Base-by-base conservation (phyloP, 53 echinoderm and acorn worm genomes). In the Paelopatides confundens region DNA sequence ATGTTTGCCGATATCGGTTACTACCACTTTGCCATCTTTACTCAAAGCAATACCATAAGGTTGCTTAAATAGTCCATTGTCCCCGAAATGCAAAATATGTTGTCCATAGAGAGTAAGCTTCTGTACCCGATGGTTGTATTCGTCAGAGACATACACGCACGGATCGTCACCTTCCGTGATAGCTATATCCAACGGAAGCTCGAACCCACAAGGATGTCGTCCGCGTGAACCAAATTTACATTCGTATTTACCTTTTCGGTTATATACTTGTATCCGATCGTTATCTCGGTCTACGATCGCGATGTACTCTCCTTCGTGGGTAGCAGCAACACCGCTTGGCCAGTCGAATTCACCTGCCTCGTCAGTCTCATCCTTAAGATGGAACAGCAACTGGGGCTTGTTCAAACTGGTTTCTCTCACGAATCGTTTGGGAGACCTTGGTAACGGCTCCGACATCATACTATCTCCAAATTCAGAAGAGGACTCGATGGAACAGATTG, bases 61-160 rank as follows among this genome's bases (percentile, higher is more conserved):
- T 86, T 99, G 99, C 71, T 99, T 99, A 77, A 99, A 91, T 32
- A 95, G 87, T 28, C 99, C 99, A 88, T 95, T 99, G 84, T 99
- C 99, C 18, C 99, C 99, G 65, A 99, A 99, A 70, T 99, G 99
- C 33, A 87, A 83, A 62, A 99, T 87, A 88, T 99, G 95, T 38
- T 95, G 91, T 15, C 99, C 99, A 82, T 99, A 99, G 21, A 99
- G 71, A 27, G 99, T 99, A 38, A 99, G 91, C 71, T 95, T 99
- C 88, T 99, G 99, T 71, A 99, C 99, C 17, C 99, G 94, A 47
- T 99, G 99, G 88, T 99, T 99, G 91, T 99, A 99, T 34, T 99
- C 99, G 67, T 99, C 99, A 2, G 99, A 95, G 76, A 99, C 95
- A 71, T 89, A 99, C 77, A 99, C 86, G 66, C 94, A 96, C 1